Conservation (phyloP, 2,888 invertebrate genomes). For the Zele albiditarsus region DNA sequence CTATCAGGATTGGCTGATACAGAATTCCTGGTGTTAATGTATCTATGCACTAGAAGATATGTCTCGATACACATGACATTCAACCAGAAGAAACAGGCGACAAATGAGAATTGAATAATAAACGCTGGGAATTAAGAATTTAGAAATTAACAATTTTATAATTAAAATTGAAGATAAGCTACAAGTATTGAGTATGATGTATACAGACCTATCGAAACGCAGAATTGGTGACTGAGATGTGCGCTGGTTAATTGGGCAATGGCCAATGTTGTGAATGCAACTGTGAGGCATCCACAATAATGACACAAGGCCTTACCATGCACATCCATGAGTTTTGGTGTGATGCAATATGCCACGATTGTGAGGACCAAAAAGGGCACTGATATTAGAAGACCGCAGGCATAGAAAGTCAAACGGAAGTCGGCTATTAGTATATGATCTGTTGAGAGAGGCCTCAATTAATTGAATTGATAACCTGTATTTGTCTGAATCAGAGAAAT, state of each 20-base stretch:
- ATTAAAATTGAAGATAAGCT: background rate
- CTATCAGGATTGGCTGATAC: slow-evolving; percentile 35
- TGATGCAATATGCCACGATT: slow-evolving; percentile 70
- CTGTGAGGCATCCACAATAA: slow-evolving; percentile 75
- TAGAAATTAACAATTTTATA: background rate
- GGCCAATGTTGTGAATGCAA: slow-evolving; percentile 76
- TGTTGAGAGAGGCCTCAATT: slow-evolving; percentile 52
- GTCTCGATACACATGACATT: slow-evolving; percentile 82
- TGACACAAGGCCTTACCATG: slow-evolving; percentile 77
- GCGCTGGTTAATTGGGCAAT: slow-evolving; percentile 75
- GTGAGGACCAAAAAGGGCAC: slow-evolving; percentile 71
- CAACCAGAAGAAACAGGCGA: slow-evolving; percentile 81
- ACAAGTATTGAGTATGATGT: background rate
- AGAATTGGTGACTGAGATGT: slow-evolving; percentile 73
- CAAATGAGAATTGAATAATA: slow-evolving; percentile 79
- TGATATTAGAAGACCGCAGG: slow-evolving; percentile 69
- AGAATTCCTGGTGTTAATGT: slow-evolving; percentile 50
- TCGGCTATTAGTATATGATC: slow-evolving; percentile 51
- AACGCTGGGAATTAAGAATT: slow-evolving; percentile 75
- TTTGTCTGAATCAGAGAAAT: background rate
- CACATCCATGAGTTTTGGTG: slow-evolving; percentile 75
- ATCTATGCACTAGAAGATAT: slow-evolving; percentile 74
- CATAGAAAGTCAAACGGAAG: slow-evolving; percentile 62
- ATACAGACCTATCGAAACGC: slow-evolving; percentile 70
- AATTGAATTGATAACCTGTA: background rate